These are phyloP conservation scores for Hydropsyche tenuis DNA, from an alignment of 1,140 invertebrate genomes.

Conservation along the genomic window DNA sequence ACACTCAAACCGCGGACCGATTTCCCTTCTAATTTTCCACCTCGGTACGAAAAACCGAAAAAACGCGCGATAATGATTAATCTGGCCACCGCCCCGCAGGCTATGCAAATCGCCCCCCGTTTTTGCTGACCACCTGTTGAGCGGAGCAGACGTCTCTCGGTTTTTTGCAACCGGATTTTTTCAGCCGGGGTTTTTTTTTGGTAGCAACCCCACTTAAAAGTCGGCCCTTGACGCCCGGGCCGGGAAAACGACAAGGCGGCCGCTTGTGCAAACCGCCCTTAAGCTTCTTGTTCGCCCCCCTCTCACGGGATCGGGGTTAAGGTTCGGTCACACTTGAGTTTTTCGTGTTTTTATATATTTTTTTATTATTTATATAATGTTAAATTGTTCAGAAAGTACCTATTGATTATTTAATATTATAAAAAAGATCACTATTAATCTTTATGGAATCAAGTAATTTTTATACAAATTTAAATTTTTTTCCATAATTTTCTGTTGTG, in stretches of 20 bases:
- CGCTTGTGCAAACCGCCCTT: constrained; percentile 36
- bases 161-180: background rate
- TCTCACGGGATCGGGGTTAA: constrained; percentile 4
- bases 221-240: background rate
- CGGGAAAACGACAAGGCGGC: constrained; percentile 25
- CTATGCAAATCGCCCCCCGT: constrained; percentile 9
- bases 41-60: too few relatives aligned
- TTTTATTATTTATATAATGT: too few relatives aligned
- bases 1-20: too few relatives aligned
- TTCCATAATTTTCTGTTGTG: too few relatives aligned
- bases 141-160: background rate
- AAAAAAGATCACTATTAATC: too few relatives aligned
- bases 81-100: background rate
- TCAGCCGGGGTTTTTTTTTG: background rate
- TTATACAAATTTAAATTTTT: too few relatives aligned
- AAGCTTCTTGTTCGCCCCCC: constrained; percentile 19
- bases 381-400: too few relatives aligned
- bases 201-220: constrained; percentile 24
- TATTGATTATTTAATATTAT: too few relatives aligned
- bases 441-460: too few relatives aligned
- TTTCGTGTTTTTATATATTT: background rate
- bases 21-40: too few relatives aligned
- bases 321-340: background rate
- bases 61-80: constrained; percentile 25
- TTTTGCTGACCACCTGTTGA: constrained; percentile 38